A percentile compares a stretch with the other conserved stretches of the same genome.
phyloP scores from a whole-genome alignment of 2,888 invertebrate genomes.

The Agrilus cyanescens region DNA sequence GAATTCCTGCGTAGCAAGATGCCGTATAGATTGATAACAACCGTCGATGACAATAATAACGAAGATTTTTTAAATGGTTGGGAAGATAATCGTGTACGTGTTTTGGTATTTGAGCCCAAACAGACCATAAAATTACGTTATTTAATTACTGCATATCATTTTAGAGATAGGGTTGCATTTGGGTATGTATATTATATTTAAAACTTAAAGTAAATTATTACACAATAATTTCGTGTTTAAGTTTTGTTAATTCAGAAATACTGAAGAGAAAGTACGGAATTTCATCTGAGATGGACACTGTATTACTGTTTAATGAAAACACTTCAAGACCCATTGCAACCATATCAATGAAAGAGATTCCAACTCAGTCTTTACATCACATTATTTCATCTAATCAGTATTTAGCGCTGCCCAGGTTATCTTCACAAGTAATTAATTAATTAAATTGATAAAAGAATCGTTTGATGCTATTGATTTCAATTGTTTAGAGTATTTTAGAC shows the following conservation, averaged over 20 bases:
- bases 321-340: slow-evolving; percentile 68
- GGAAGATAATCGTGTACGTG: slow-evolving; percentile 85
- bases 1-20: slow-evolving; percentile 82
- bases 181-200: slow-evolving; percentile 45
- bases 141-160: slow-evolving; percentile 77
- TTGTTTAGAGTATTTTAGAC: slow-evolving; percentile 54
- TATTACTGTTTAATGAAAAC: slow-evolving; percentile 86
- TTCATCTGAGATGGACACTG: slow-evolving; percentile 59
- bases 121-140: slow-evolving; percentile 71
- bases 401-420: slow-evolving; percentile 75
- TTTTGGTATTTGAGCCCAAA: slow-evolving; percentile 73
- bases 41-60: slow-evolving; percentile 58
- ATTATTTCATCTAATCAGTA: slow-evolving; percentile 82
- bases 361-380: slow-evolving; percentile 76
- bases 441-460: not conserved
- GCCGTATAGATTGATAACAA: slow-evolving; percentile 66
- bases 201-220: not conserved
- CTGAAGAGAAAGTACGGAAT: slow-evolving; percentile 61
- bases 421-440: slow-evolving; percentile 60
- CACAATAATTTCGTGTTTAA: slow-evolving; percentile 26
- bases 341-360: slow-evolving; percentile 81
- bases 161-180: slow-evolving; percentile 75
- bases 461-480: slow-evolving; percentile 2
- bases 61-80: slow-evolving; percentile 76
- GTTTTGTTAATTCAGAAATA: slow-evolving; percentile 56